phyloP scores from a whole-genome alignment of 2,113 vertebrate species.

The Callorhinus ursinus region DNA sequence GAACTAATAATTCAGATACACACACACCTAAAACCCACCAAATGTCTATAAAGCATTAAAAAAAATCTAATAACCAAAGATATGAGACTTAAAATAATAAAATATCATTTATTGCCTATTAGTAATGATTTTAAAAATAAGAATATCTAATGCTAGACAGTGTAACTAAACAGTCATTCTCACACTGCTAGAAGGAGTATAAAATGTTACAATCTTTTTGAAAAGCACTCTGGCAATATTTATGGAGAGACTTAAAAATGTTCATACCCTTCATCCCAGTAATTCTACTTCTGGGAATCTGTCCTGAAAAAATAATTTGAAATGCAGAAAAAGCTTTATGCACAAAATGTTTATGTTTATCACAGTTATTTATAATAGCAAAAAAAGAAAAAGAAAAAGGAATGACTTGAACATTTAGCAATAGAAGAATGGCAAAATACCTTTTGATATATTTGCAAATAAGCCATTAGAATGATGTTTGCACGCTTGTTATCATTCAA shows the following conservation, averaged over 20 bases:
- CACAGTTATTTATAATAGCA: background rate
- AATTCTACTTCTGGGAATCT: constrained; percentile 45
- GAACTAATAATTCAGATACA: constrained; percentile 3
- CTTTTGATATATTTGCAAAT: background rate
- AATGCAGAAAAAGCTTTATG: constrained; percentile 51
- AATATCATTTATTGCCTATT: background rate
- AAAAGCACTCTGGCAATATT: constrained; percentile 7
- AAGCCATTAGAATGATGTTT: constrained; percentile 21
- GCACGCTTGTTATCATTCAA: background rate
- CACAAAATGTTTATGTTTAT: constrained; percentile 30
- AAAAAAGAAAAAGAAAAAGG: background rate
- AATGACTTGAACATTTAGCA: background rate
- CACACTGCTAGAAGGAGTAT: background rate
- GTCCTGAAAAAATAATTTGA: constrained; percentile 47
- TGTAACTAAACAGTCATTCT: background rate
- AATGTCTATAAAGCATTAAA: constrained; percentile 34
- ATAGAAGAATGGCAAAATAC: background rate
- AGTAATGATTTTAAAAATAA: constrained; percentile 43
- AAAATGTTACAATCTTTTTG: constrained; percentile 35
- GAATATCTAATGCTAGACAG: background rate
- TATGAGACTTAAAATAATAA: constrained; percentile 8
- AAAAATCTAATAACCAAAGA: constrained; percentile 38
- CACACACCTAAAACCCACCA: background rate
- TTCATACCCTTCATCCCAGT: constrained; percentile 4
- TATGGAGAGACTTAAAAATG: constrained; percentile 43